Evolutionary conservation across 2,113 vertebrate genomes (phyloP).

Genomic region (Erythrocebus patas): DNA sequence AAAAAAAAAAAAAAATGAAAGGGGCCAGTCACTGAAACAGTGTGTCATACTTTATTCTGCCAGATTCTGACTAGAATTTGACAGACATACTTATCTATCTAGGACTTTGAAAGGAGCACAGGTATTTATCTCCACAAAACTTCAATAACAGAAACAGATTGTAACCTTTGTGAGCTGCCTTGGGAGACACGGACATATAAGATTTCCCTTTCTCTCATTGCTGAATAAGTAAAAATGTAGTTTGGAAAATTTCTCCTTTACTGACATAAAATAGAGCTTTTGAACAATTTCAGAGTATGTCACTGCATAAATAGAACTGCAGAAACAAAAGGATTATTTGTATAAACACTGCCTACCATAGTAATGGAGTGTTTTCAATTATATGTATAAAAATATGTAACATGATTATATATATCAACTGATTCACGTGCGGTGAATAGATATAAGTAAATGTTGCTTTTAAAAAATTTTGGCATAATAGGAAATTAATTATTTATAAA

Average conservation of each 20-base stretch:
- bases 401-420: not conserved
- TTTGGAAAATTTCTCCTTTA: not conserved
- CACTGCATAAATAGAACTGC: not conserved
- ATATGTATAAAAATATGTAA: not conserved
- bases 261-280: not conserved
- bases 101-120: slow-evolving; percentile 42
- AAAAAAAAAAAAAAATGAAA: not conserved
- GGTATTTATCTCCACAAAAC: slow-evolving; percentile 56
- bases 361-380: not conserved
- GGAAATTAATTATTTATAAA: not conserved
- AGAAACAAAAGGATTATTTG: not conserved
- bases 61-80: slow-evolving; percentile 20
- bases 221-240: not conserved
- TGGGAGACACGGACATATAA: not conserved
- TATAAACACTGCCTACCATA: not conserved
- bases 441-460: not conserved
- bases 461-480: not conserved
- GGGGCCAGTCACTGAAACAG: not conserved
- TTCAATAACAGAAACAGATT: slow-evolving; percentile 48
- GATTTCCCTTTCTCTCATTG: not conserved
- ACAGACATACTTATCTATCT: slow-evolving; percentile 58
- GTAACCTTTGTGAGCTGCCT: slow-evolving; percentile 56
- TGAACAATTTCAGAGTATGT: not conserved
- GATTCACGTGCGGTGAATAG: not conserved
- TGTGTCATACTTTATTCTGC: not conserved